Evolutionary conservation across 2,797 vertebrate species (phyloP).

Genomic region (Gadopsis bispinosus): DNA sequence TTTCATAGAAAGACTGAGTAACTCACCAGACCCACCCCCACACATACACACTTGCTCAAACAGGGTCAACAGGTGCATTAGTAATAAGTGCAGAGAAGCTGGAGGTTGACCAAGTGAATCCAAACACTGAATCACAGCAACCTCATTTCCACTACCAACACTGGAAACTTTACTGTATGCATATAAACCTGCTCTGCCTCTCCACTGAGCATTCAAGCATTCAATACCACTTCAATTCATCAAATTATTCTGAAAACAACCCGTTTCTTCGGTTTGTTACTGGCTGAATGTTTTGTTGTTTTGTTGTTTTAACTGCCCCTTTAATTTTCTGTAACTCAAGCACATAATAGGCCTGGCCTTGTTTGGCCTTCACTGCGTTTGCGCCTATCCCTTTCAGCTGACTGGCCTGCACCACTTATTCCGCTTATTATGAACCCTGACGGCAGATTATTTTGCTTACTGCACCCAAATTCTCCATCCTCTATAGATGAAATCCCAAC

Average conservation of each 20-base stretch:
- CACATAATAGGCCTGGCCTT: slow-evolving; percentile 44
- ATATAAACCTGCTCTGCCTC: neutral
- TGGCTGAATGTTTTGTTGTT: neutral
- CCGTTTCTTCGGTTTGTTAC: slow-evolving; percentile 8
- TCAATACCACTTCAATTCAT: neutral
- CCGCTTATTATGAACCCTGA: slow-evolving; percentile 63
- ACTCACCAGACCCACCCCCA: slow-evolving; percentile 10
- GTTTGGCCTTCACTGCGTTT: slow-evolving; percentile 40
- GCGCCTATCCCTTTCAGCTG: slow-evolving; percentile 68
- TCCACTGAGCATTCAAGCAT: neutral
- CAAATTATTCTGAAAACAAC: slow-evolving; percentile 24
- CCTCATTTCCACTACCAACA: slow-evolving; percentile 6
- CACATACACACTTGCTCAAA: neutral
- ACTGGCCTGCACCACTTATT: slow-evolving; percentile 61
- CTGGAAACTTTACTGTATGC: slow-evolving; percentile 4
- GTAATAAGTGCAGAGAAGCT: slow-evolving; percentile 36
- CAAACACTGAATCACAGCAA: slow-evolving; percentile 25
- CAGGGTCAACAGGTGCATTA: slow-evolving; percentile 70
- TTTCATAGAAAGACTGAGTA: slow-evolving; percentile 44
- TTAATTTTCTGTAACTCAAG: slow-evolving; percentile 45
- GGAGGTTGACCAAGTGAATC: slow-evolving; percentile 23
- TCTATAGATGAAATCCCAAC: slow-evolving; percentile 53
- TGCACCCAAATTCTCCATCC: slow-evolving; percentile 61
- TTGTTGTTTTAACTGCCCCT: neutral
- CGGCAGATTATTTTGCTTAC: slow-evolving; percentile 75